Conservation (phyloP, 2,888 invertebrate species). For the Mythimna impura region DNA sequence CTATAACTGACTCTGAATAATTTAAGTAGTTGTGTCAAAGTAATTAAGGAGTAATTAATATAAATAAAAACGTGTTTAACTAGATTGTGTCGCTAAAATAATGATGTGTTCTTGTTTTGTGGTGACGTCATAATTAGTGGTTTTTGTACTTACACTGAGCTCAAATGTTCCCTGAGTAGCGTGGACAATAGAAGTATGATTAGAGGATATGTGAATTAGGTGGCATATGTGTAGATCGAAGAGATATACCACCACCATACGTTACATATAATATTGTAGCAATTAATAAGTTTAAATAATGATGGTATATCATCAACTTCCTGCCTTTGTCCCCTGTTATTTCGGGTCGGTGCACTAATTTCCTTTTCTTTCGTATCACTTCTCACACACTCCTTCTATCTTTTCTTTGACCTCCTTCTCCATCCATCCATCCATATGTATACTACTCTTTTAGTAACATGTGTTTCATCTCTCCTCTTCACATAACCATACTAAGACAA, state of each 20-base stretch:
- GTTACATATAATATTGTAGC: background rate
- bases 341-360: too few relatives aligned
- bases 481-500: too few relatives aligned
- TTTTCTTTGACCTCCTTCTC: too few relatives aligned
- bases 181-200: constrained; percentile 70
- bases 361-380: too few relatives aligned
- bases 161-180: constrained; percentile 95
- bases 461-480: too few relatives aligned
- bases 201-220: constrained; percentile 25
- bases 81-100: constrained; percentile 42
- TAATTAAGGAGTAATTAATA: constrained; percentile 50
- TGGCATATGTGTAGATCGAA: background rate
- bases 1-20: constrained; percentile 27
- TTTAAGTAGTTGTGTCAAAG: constrained; percentile 23
- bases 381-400: too few relatives aligned
- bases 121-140: constrained; percentile 53
- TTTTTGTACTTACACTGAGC: constrained; percentile 95
- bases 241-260: background rate
- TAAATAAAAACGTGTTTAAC: constrained; percentile 55
- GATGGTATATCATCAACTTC: too few relatives aligned
- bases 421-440: too few relatives aligned
- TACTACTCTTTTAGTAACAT: too few relatives aligned
- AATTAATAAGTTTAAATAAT: background rate
- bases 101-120: constrained; percentile 7
- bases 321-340: too few relatives aligned